phyloP scores from a whole-genome alignment of 2,888 invertebrate species.

The Phaonia tiefii region DNA sequence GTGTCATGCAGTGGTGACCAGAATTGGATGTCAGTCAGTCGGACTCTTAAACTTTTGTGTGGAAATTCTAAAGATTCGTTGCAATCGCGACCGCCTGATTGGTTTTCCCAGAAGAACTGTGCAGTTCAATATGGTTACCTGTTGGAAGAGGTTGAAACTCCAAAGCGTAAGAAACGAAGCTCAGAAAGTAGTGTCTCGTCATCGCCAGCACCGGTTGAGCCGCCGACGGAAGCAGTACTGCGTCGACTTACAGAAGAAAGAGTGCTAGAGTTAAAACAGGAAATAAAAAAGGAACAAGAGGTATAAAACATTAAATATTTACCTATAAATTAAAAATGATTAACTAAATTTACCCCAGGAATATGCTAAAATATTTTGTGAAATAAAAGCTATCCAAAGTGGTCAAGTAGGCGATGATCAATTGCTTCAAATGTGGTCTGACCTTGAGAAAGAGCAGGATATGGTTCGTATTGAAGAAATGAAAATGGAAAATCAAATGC shows the following conservation, averaged over 20 bases:
- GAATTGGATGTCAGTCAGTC: constrained; percentile 85
- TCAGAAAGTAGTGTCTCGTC: constrained; percentile 67
- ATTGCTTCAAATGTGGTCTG: constrained; percentile 87
- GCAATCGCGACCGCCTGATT: constrained; percentile 85
- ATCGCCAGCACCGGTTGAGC: constrained; percentile 75
- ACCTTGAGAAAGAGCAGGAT: constrained; percentile 87
- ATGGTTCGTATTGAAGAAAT: constrained; percentile 85
- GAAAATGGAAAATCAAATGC: constrained; percentile 76
- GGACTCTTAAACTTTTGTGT: constrained; percentile 86
- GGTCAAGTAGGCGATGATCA: constrained; percentile 85
- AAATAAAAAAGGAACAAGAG: constrained; percentile 86
- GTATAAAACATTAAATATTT: constrained; percentile 22
- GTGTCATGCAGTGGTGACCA: constrained; percentile 93
- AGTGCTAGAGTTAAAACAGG: constrained; percentile 87
- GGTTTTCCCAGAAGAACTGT: constrained; percentile 95
- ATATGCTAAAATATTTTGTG: constrained; percentile 86
- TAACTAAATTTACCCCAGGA: constrained; percentile 76
- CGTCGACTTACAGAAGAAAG: constrained; percentile 89
- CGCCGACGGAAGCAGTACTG: constrained; percentile 87
- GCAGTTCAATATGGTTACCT: constrained; percentile 93
- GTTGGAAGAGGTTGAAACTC: constrained; percentile 93
- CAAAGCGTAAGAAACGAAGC: constrained; percentile 79
- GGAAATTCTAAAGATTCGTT: constrained; percentile 76
- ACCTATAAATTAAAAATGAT: not conserved
- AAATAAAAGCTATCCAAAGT: constrained; percentile 81